Evolutionary conservation across 2,888 invertebrate species (phyloP).

Genomic region (Dichetophora obliterata): DNA sequence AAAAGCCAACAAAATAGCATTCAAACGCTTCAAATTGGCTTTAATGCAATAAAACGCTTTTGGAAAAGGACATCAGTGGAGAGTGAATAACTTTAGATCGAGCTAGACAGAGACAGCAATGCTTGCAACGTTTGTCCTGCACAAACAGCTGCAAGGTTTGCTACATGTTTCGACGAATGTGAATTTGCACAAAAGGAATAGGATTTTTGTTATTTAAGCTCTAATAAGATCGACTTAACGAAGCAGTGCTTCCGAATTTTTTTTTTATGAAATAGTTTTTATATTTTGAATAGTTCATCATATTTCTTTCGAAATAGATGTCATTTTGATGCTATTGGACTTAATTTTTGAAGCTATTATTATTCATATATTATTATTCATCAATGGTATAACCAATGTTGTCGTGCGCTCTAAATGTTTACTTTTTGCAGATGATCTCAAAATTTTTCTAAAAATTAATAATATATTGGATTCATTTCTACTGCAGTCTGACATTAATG

Average conservation of each 20-base stretch:
- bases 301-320: neutral
- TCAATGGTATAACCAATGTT: no score
- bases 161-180: neutral
- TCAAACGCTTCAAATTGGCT: slow-evolving; percentile 12
- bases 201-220: slow-evolving; percentile 1
- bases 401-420: no score
- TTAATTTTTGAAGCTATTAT: no score
- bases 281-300: neutral
- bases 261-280: neutral
- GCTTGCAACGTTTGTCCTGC: neutral
- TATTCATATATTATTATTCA: no score
- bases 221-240: neutral
- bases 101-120: neutral
- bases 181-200: neutral
- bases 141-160: neutral
- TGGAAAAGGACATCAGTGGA: neutral
- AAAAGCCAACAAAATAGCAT: neutral
- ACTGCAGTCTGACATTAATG: no score
- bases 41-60: slow-evolving; percentile 17
- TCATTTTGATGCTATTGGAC: no score
- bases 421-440: no score
- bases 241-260: neutral
- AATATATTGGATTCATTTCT: no score
- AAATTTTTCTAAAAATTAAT: no score
- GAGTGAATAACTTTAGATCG: neutral